Base-by-base conservation (phyloP, 2,888 invertebrate genomes). In the Mythimna vitellina region DNA sequence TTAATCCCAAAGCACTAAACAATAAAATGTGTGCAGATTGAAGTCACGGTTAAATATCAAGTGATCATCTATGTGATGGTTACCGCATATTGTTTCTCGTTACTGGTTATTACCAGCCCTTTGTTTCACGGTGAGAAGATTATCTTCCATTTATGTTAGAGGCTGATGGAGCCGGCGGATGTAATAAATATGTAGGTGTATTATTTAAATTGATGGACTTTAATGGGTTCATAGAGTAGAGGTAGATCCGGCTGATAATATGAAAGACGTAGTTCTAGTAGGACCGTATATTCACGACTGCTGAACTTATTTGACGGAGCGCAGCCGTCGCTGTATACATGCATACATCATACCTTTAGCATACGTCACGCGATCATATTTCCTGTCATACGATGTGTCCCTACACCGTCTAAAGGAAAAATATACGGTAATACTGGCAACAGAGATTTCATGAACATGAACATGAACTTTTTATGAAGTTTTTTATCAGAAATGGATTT, bases 161-260 rank as follows among this genome's bases (percentile, higher is more conserved):
- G 74, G 68, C 79, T 79, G 73, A 70, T 72, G 78, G 32, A 66
- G 72, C 73, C 66, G 64, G 56, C 62, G 82, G 80, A 64, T 86
- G 83, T 65, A 68, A 89, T 86, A 85, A 71, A 88, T 85, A 85
- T 82, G 80, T 73, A 81, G 32, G n/a, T 42, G 22, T 73, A 65
- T 65, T 72, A 66, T 65, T 57, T 71, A 63, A 71, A 75, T 83
- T 83, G 83, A 87, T 84, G 70, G 77, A 17, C n/a, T 57, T 72
- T 65, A 64, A 76, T 76, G 12, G 46, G 29, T 57, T 42, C 29
- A 56, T 54, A 60, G 58, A 58, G 5, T 70, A 70, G 17, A 4
- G 32, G n/a, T n/a, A 57, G 49, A 64, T 12, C 29, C n/a, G 46
- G n/a, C 32, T 32, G 29, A 20, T 5, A 25, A 7, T 17, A 35